Conservation (phyloP, 1,140 invertebrate species). For the Drosophila ironensis region DNA sequence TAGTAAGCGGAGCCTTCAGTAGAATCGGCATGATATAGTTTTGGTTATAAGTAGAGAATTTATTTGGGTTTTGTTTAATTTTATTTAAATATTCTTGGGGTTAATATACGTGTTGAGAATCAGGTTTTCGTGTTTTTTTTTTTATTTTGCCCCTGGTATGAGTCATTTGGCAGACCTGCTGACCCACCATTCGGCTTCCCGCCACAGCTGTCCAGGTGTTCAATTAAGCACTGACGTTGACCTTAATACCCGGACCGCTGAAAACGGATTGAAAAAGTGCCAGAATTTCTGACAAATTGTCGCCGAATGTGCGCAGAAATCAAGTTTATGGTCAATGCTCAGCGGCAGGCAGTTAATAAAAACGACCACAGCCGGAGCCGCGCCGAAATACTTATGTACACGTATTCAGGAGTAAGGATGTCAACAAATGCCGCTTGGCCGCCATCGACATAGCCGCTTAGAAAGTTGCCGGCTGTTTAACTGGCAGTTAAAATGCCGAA, state of each 20-base stretch:
- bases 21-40: no score
- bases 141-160: constrained; percentile 38
- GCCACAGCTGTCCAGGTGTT: constrained; percentile 65
- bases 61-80: no score
- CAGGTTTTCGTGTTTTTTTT: not conserved
- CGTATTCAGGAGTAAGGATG: constrained; percentile 24
- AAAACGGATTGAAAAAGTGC: constrained; percentile 57
- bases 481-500: constrained; percentile 71
- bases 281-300: constrained; percentile 79
- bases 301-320: constrained; percentile 69
- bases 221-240: constrained; percentile 76
- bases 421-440: constrained; percentile 24
- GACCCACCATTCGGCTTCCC: constrained; percentile 51
- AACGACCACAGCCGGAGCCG: no score
- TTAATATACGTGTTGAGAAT: no score
- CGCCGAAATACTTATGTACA: no score
- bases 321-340: constrained; percentile 75
- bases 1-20: no score
- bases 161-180: constrained; percentile 41
- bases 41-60: no score
- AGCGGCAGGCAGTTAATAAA: constrained; percentile 25
- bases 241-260: constrained; percentile 67
- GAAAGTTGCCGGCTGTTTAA: constrained; percentile 71
- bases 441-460: constrained; percentile 15
- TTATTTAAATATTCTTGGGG: not conserved